Evolutionary conservation across 92 coral and sea anemone genomes (phyloP).

Genomic region (Phenganax subtilis): DNA sequence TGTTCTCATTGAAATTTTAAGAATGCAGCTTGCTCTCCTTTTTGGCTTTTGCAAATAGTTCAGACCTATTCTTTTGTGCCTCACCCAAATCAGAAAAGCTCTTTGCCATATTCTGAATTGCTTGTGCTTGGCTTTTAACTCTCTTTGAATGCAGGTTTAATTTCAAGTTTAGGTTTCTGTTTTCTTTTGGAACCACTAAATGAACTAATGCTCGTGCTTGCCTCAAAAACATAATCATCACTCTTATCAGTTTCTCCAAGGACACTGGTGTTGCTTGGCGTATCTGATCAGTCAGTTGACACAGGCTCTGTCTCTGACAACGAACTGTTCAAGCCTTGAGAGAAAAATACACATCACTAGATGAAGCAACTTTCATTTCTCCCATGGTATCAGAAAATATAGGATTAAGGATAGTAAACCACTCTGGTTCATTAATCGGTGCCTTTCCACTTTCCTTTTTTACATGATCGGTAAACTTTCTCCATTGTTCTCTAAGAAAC

Average conservation of each 20-base stretch:
- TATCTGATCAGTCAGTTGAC: constrained; percentile 22
- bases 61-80: constrained; percentile 32
- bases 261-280: constrained; percentile 32
- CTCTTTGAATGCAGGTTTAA: constrained; percentile 26
- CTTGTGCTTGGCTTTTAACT: constrained; percentile 50
- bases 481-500: constrained; percentile 41
- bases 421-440: constrained; percentile 45
- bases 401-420: constrained; percentile 52
- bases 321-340: constrained; percentile 13
- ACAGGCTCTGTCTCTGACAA: constrained; percentile 40
- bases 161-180: constrained; percentile 35
- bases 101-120: constrained; percentile 50
- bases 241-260: background rate
- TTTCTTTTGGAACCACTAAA: constrained; percentile 37
- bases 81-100: constrained; percentile 44
- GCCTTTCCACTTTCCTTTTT: constrained; percentile 48
- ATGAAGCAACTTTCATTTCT: constrained; percentile 41
- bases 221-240: constrained; percentile 28
- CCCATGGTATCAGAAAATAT: constrained; percentile 56
- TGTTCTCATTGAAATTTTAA: constrained; percentile 46
- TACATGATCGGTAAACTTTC: constrained; percentile 41
- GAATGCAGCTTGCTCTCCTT: constrained; percentile 46
- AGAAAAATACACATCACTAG: constrained; percentile 37
- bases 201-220: constrained; percentile 39
- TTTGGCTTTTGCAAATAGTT: constrained; percentile 39